Base-by-base conservation (phyloP, 2,888 invertebrate genomes). In the Drosophila macrothrix region DNA sequence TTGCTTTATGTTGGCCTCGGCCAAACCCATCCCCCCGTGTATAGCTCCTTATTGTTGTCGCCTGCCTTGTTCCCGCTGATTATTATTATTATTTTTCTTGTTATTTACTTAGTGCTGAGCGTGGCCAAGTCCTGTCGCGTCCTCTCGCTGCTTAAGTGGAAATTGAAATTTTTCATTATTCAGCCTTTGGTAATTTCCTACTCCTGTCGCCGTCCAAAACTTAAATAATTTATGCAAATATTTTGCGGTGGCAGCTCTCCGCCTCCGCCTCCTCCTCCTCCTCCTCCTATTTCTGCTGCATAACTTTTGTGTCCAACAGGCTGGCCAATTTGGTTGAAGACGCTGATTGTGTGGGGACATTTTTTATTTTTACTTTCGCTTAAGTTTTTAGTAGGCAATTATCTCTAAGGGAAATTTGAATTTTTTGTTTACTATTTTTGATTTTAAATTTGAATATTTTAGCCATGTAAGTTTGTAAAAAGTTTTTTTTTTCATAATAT, bases 161-260 rank as follows among this genome's bases (percentile, higher is more conserved):
- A 88, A 85, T 90, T 85, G 84, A 85, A 84, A 78, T 86, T 85
- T 90, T 81, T 90, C 84, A 76, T 90, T 90, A 83, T 39, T 49
- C 65, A 70, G 22, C 50, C 50, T 58, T 54, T 72, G 70, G 83
- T 80, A 75, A 90, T 87, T 78, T 86, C 70, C 69, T 50, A 66
- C 63, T 81, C 72, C 70, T 82, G 71, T 69, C 81, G 37, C 33
- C 35, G 63, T 43, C 25, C 64, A 62, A 77, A 77, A 72, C 75
- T 72, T 78, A 67, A 78, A 81, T 85, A 88, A 90, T 85, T 85
- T 85, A 88, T 85, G 84, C 73, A 88, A 90, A 90, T 90, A 85
- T 81, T 83, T 73, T 82, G 82, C 69, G 82, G 78, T 71, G 68
- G 39, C 83, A 16, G 5, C 4, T 9, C 16, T 25, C 22, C 37